Percentiles rank a stretch among this genome's conserved stretches.
Evolutionary conservation across 2,888 invertebrate genomes (phyloP).

Genomic region (Scaptomyza cyrtandrae): DNA sequence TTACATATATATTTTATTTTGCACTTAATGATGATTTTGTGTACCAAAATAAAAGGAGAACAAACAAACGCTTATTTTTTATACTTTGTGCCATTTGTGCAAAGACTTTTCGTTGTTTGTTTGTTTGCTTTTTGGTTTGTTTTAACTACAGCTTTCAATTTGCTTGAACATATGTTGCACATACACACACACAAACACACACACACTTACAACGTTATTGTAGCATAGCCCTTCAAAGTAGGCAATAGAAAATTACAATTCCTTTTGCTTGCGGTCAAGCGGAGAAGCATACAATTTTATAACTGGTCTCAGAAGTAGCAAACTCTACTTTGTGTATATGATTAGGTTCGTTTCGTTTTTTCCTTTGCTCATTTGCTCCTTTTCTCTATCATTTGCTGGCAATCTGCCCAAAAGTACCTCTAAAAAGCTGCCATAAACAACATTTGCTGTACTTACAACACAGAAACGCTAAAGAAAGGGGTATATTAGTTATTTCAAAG

Average conservation of each 20-base stretch:
- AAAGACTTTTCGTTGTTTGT: not conserved
- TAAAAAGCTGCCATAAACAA: slow-evolving; percentile 6
- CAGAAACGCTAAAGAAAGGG: not conserved
- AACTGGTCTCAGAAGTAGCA: no score
- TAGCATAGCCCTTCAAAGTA: slow-evolving; percentile 19
- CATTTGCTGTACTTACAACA: not conserved
- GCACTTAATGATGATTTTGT: slow-evolving; percentile 18
- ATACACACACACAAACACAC: not conserved
- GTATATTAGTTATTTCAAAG: no score
- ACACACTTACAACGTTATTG: not conserved
- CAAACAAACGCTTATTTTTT: not conserved
- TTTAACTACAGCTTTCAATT: slow-evolving; percentile 15
- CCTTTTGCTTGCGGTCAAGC: slow-evolving; percentile 6
- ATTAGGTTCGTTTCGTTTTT: not conserved
- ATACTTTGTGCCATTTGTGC: slow-evolving; percentile 3
- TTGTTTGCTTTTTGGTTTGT: not conserved
- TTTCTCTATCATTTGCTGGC: not conserved
- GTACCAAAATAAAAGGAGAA: slow-evolving; percentile 5
- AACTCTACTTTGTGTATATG: not conserved
- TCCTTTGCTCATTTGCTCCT: not conserved
- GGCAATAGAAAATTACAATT: slow-evolving; percentile 32
- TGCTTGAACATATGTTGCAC: slow-evolving; percentile 8
- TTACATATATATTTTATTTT: slow-evolving; percentile 8
- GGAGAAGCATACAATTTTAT: slow-evolving; percentile 8
- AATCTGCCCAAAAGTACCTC: not conserved